Conservation (phyloP, 2,888 invertebrate genomes). For the Pycnomerus fuliginosus region DNA sequence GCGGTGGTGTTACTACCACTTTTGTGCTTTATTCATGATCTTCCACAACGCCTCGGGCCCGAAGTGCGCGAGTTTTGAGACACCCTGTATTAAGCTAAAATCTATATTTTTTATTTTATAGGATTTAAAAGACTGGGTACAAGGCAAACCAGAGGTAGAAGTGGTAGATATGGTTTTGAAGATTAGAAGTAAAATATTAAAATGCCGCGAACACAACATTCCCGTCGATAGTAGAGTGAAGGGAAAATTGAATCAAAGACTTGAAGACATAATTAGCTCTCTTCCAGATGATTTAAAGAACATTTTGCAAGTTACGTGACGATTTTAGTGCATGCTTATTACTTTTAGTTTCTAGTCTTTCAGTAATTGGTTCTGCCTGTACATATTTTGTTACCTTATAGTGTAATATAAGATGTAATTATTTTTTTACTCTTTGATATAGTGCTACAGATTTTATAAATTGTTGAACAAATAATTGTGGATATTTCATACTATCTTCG, state of each 20-base stretch:
- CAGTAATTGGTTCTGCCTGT: too few relatives aligned
- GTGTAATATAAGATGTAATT: too few relatives aligned
- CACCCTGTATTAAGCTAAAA: neutral
- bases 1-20: too few relatives aligned
- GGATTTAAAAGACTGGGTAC: slow-evolving; percentile 89
- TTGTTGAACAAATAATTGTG: slow-evolving; percentile 6
- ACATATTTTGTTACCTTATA: too few relatives aligned
- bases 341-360: too few relatives aligned
- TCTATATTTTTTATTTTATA: slow-evolving; percentile 48
- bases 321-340: too few relatives aligned
- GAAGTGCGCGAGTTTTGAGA: too few relatives aligned
- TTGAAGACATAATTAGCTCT: slow-evolving; percentile 79
- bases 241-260: slow-evolving; percentile 65
- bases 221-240: slow-evolving; percentile 62
- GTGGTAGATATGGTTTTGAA: slow-evolving; percentile 96
- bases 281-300: slow-evolving; percentile 86
- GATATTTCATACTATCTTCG: too few relatives aligned
- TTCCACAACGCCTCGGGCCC: too few relatives aligned
- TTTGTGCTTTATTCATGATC: too few relatives aligned
- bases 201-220: slow-evolving; percentile 55
- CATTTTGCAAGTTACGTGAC: slow-evolving; percentile 64
- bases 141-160: slow-evolving; percentile 93
- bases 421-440: slow-evolving; percentile 16
- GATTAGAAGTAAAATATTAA: slow-evolving; percentile 82
- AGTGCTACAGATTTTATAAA: slow-evolving; percentile 14